Base-by-base conservation (phyloP, 2,797 vertebrate genomes). In the Botia almorhae region DNA sequence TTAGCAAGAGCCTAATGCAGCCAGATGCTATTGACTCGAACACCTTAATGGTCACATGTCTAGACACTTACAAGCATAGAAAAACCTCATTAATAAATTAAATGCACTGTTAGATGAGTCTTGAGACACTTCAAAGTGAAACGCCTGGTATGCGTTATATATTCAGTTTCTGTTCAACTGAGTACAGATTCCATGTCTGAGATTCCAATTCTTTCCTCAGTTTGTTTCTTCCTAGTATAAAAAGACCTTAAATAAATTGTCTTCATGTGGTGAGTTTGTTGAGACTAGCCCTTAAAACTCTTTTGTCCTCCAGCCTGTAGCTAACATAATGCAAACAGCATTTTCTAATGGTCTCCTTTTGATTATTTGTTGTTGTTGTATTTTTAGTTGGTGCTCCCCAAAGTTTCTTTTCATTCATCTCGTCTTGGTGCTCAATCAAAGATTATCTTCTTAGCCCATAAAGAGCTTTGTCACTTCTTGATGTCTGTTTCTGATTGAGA, bases 391-490 rank as follows among this genome's bases (percentile, higher is more conserved):
- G 90, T 89, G 82, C 83, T 86, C 87, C 46, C 13, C 58, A 61
- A 89, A 89, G 89, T 85, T 81, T 86, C 55, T 84, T 88, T 69
- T 87, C 86, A 78, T 93, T 92, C 89, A 89, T 92, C 90, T 84
- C 90, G 91, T 91, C 84, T 93, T 91, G 88, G 87, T 89, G 88
- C 89, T 90, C 91, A 92, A 90, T 90, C 92, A 89, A 88, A 90
- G 89, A 91, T 94, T 93, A 94, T 94, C 93, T 92, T 82, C 84
- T 87, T 85, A 87, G 90, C 92, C 85, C 86, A 89, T 87, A 90
- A 92, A 90, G 90, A 91, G 92, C 93, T 94, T 93, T 94, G 93
- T 93, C 93, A 93, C 92, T 94, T 92, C 89, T 89, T 94, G 93
- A 94, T 93, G 93, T 91, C 90, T 92, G 88, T 84, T 93, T 90